Conservation (phyloP, 2,797 vertebrate genomes). For the Pseudochaenichthys georgianus region DNA sequence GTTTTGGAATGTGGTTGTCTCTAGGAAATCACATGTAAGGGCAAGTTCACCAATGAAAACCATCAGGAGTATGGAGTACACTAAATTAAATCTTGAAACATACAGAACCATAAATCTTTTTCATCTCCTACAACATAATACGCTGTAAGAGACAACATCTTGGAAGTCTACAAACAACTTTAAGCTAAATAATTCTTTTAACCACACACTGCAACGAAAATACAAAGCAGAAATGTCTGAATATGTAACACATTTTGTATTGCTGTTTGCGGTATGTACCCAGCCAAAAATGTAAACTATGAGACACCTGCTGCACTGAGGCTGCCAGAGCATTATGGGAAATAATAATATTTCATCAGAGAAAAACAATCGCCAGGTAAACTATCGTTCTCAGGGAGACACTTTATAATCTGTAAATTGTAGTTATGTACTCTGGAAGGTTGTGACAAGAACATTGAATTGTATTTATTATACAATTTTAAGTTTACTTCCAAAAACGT, state of each 20-base stretch:
- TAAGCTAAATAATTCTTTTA: slow-evolving; percentile 3
- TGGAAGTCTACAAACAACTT: background rate
- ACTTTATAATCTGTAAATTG: slow-evolving; percentile 45
- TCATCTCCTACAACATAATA: slow-evolving; percentile 4
- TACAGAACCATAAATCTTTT: slow-evolving; percentile 21
- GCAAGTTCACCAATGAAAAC: slow-evolving; percentile 30
- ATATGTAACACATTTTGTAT: background rate
- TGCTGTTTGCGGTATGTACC: background rate
- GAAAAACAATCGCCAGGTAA: slow-evolving; percentile 40
- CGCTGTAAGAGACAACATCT: background rate
- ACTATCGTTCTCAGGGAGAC: slow-evolving; percentile 23
- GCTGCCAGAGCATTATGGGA: slow-evolving; percentile 21
- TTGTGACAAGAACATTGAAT: background rate
- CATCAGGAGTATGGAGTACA: slow-evolving; percentile 8
- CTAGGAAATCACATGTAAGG: slow-evolving; percentile 37
- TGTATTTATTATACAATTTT: too few relatives aligned
- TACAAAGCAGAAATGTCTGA: background rate
- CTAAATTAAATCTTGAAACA: slow-evolving; percentile 23
- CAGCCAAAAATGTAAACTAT: slow-evolving; percentile 1
- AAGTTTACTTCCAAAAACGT: too few relatives aligned
- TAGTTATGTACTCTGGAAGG: background rate
- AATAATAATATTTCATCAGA: slow-evolving; percentile 31
- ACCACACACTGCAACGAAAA: background rate
- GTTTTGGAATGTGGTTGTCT: slow-evolving; percentile 45
- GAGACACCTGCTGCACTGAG: slow-evolving; percentile 34